A percentile compares a stretch with the other conserved stretches of the same genome.
Evolutionary conservation across 2,113 vertebrate species (phyloP).

Genomic region (Ptilonorhynchus violaceus): DNA sequence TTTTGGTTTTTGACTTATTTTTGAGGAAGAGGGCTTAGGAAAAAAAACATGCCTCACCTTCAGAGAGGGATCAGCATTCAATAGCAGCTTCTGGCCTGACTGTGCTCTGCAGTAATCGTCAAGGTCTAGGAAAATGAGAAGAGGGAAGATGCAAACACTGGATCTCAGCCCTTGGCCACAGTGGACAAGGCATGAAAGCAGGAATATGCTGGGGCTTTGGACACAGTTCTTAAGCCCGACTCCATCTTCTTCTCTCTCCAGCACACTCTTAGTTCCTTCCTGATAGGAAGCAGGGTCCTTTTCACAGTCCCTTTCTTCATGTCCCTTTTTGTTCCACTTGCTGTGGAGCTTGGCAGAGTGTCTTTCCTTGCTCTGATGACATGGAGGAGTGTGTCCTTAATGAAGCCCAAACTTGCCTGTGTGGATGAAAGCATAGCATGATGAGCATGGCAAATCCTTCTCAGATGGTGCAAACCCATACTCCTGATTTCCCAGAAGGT

Average conservation of each 20-base stretch:
- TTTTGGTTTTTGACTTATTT: not conserved
- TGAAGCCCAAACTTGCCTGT: not conserved
- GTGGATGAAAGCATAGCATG: not conserved
- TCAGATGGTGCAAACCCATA: not conserved
- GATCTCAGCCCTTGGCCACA: not conserved
- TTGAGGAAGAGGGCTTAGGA: not conserved
- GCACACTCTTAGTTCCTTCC: not conserved
- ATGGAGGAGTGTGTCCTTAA: not conserved
- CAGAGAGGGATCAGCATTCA: not conserved
- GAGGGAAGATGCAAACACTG: not conserved
- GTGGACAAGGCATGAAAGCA: not conserved
- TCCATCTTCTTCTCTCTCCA: not conserved
- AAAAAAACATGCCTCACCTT: not conserved
- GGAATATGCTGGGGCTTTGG: not conserved
- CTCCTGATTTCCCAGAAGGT: not conserved
- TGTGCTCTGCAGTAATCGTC: not conserved
- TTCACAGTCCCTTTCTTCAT: not conserved
- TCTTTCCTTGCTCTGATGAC: not conserved
- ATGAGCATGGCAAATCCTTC: not conserved
- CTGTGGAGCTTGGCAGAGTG: not conserved
- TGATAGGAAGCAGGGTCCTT: not conserved
- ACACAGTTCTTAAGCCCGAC: fast-evolving
- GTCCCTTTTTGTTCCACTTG: not conserved
- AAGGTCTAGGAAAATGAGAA: not conserved
- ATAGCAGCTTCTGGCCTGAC: not conserved